These are phyloP conservation scores for Apus apus DNA, from an alignment of 2,113 vertebrate species.

Conservation along the genomic window DNA sequence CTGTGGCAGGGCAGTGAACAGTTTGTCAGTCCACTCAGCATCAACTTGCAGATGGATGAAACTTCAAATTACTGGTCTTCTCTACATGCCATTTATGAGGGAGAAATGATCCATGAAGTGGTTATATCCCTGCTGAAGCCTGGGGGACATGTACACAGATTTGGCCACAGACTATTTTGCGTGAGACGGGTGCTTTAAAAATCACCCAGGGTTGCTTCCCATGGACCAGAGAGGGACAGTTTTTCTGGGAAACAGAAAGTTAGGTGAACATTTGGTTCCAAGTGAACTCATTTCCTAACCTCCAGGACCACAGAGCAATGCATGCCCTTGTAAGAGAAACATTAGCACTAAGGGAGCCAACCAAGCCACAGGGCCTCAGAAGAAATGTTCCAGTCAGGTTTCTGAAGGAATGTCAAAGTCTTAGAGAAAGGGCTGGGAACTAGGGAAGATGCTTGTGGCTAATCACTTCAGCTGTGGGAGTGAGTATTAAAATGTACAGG, in stretches of 20 bases:
- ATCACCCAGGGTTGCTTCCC: neutral
- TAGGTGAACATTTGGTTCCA: neutral
- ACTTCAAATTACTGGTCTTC: neutral
- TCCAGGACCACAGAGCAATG: neutral
- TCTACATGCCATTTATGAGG: neutral
- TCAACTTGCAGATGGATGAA: neutral
- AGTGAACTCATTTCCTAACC: neutral
- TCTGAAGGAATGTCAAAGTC: neutral
- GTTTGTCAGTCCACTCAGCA: neutral
- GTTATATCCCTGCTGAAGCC: neutral
- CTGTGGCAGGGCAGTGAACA: neutral
- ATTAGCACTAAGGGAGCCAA: neutral
- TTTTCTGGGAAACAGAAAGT: neutral
- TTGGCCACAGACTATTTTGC: neutral
- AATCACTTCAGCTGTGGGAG: constrained; percentile 44
- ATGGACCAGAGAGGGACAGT: neutral
- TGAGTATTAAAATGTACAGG: constrained; percentile 50
- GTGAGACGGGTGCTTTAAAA: neutral
- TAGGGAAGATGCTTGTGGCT: constrained; percentile 16
- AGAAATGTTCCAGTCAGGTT: neutral
- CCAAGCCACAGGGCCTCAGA: neutral
- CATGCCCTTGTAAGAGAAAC: neutral
- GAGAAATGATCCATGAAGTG: neutral
- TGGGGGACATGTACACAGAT: fast-evolving
- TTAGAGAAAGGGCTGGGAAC: constrained; percentile 8